A percentile compares a stretch with the other conserved stretches of the same genome.
Conservation (phyloP, 2,113 vertebrate species). For the Monarcha castaneiventris region DNA sequence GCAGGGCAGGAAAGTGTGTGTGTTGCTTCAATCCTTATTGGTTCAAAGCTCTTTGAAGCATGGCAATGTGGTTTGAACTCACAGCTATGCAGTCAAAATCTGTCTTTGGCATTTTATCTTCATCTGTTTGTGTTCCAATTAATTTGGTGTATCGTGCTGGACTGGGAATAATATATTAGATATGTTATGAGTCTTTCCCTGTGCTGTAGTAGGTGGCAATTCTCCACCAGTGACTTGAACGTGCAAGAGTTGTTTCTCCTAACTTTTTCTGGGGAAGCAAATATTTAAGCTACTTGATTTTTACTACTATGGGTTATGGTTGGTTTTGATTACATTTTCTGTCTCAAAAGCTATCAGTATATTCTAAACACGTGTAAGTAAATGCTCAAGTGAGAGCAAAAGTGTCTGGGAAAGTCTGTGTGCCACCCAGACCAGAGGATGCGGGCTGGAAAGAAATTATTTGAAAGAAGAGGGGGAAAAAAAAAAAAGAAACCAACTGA, state of each 20-base stretch:
- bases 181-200: conserved; percentile 17
- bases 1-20: not conserved
- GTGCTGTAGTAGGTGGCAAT: not conserved
- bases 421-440: not conserved
- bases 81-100: not conserved
- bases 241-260: not conserved
- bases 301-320: not conserved
- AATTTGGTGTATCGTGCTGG: not conserved
- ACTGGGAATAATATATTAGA: not conserved
- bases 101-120: conserved; percentile 33
- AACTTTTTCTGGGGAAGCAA: not conserved
- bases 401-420: conserved; percentile 8
- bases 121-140: conserved; percentile 33
- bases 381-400: not conserved
- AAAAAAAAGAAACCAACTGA: not conserved
- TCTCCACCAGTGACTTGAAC: not conserved
- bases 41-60: conserved; percentile 20
- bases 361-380: conserved; percentile 26
- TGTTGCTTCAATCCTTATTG: not conserved
- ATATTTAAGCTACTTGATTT: conserved; percentile 36
- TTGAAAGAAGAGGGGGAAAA: not conserved
- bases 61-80: not conserved
- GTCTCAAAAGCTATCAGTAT: not conserved
- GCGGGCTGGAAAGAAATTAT: not conserved
- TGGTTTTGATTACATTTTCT: conserved; percentile 13